Percentiles rank a stretch among this genome's conserved stretches.
These are phyloP conservation scores for Silurus aristotelis DNA, from an alignment of 2,797 vertebrate species.

Conservation along the genomic window DNA sequence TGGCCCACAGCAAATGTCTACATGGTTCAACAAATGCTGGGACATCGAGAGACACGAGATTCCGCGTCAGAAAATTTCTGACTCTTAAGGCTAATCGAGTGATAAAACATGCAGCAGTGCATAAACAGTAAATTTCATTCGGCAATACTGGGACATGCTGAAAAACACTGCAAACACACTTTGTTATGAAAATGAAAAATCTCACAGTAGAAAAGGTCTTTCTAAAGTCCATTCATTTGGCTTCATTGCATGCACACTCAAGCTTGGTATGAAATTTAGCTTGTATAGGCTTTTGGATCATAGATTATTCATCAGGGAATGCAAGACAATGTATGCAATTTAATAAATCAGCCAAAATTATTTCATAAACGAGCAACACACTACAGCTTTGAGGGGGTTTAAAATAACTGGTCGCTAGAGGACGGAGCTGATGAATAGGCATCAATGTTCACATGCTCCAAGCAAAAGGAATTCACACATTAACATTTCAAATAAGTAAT, in stretches of 20 bases:
- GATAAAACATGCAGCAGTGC: slow-evolving; percentile 15
- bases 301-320: too few species aligned
- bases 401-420: not conserved
- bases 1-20: not conserved
- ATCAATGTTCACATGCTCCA: not conserved
- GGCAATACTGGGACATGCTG: not conserved
- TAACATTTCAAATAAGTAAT: not conserved
- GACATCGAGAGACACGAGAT: not conserved
- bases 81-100: slow-evolving; percentile 11
- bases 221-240: not conserved
- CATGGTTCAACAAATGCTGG: slow-evolving; percentile 20
- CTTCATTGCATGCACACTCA: not conserved
- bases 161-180: not conserved
- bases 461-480: not conserved
- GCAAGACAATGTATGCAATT: not conserved
- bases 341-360: not conserved
- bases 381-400: not conserved
- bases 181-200: not conserved
- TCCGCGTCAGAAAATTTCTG: slow-evolving; percentile 11
- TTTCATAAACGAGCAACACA: not conserved
- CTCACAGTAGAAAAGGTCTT: not conserved
- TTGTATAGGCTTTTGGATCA: not conserved
- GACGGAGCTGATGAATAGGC: not conserved
- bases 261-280: not conserved
- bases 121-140: not conserved